Conservation (phyloP, 2,797 vertebrate species). For the Clarias laeviceps region DNA sequence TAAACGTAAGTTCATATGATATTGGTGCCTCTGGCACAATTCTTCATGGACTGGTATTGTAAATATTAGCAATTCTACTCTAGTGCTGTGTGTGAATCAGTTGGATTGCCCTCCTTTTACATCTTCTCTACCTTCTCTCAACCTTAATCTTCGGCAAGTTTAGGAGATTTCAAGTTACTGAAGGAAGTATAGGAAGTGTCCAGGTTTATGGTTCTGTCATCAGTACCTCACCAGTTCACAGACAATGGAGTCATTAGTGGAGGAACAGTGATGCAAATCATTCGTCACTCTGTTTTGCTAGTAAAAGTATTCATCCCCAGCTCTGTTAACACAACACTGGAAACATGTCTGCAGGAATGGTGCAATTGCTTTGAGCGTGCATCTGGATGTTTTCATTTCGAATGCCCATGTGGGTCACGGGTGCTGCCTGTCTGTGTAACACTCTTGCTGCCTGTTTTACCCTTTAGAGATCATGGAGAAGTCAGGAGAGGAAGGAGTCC, state of each 20-base stretch:
- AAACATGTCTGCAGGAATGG: conserved; percentile 30
- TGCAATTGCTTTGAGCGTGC: background rate
- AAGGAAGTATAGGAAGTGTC: background rate
- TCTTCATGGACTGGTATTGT: conserved; percentile 10
- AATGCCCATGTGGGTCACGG: background rate
- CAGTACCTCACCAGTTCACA: background rate
- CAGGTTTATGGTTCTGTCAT: conserved; percentile 10
- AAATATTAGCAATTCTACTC: background rate
- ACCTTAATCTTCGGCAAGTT: conserved; percentile 24
- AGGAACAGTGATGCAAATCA: conserved; percentile 18
- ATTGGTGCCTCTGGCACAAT: background rate
- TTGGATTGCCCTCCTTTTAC: background rate
- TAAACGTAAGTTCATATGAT: background rate
- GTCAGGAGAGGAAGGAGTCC: conserved; percentile 89
- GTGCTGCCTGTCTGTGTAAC: conserved; percentile 33
- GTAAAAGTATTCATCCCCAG: background rate
- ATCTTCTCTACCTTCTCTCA: conserved; percentile 3
- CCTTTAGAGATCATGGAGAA: conserved; percentile 89
- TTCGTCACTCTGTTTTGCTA: conserved; percentile 15
- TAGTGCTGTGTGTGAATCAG: background rate
- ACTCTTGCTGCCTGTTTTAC: conserved; percentile 46
- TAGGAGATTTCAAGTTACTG: conserved; percentile 10
- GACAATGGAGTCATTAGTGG: conserved; percentile 3
- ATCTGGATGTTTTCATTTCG: conserved; percentile 24
- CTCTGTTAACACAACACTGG: conserved; percentile 12